Evolutionary conservation across 2,113 vertebrate species (phyloP), one percentile per base, ranked within the genome.

Genomic region (Sigmodon hispidus): DNA sequence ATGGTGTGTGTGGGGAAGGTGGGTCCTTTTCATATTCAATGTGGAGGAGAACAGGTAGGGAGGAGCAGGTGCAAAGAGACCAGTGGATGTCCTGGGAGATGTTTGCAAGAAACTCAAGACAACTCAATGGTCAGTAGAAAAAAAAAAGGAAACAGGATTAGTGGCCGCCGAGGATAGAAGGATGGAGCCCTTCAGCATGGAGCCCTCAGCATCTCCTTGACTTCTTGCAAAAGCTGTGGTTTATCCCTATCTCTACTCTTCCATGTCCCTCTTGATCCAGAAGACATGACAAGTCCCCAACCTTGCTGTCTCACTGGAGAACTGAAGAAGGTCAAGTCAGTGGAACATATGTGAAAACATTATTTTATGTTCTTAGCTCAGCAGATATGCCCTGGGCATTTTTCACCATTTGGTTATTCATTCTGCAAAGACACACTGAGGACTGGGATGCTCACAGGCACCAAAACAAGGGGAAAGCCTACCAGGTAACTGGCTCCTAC

Each of bases 401-500:
- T 29, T 45, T 36, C 2, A 1, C 4, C 29, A 17, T 22, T 45
- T 50, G 4, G 57, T 13, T 75, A 31, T 70, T 50, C 34, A 24
- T 45, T 52, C 50, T 29, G 50, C 24, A 15, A 63, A 83, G 81
- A 34, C 17, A 45, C 8, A 7, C 61, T 7, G n/a, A 84, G 50
- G 83, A 8, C 34, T 69, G 50, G 50, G n/a, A 63, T 59, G n/a
- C 24, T n/a, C 43, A 91, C 21, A 21, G 36, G 10, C 11, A 26
- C 52, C 69, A 24, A 57, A 92, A 31, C 17, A 7, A 2, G 0
- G 52, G 29, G 9, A 70, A 31, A 8, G 3, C 36, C 19, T 72
- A n/a, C 34, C 0, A 5, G 7, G 7, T 3, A 5, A 0, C 1
- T 1, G 1, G 34, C 40, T 19, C 34, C 22, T 40, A 7, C 0